Evolutionary conservation across 92 coral and sea anemone genomes (phyloP).

Genomic region (Chrysogorgia sp.): DNA sequence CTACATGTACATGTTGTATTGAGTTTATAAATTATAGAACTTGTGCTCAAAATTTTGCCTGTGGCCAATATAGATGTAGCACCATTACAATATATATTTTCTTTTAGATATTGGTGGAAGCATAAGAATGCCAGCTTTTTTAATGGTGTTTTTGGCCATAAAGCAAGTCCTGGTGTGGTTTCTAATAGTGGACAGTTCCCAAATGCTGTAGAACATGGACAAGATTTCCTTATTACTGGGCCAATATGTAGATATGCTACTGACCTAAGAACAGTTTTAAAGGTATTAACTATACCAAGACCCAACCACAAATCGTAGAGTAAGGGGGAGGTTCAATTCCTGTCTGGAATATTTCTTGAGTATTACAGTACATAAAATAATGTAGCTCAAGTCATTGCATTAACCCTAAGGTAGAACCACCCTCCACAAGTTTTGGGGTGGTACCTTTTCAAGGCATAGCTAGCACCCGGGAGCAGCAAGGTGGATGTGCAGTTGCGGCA

Average conservation of each 20-base stretch:
- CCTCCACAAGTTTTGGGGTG: no score
- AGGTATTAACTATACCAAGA: conserved; percentile 41
- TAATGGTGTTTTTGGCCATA: conserved; percentile 96
- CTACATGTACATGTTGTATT: no score
- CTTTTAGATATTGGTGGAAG: conserved; percentile 93
- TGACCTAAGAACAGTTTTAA: conserved; percentile 75
- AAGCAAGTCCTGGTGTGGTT: conserved; percentile 88
- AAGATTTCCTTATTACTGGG: conserved; percentile 82
- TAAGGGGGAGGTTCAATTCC: background rate
- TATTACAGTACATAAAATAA: no score
- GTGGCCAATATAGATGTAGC: background rate
- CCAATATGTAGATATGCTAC: conserved; percentile 95
- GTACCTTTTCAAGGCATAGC: no score
- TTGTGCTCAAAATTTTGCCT: background rate
- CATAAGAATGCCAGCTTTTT: conserved; percentile 98
- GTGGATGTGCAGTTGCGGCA: no score
- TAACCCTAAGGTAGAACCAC: no score
- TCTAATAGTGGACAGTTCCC: conserved; percentile 97
- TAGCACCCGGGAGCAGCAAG: no score
- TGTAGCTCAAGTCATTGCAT: no score
- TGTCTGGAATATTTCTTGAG: background rate
- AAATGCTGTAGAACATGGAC: conserved; percentile 72
- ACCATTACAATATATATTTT: background rate
- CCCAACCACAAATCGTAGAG: background rate
- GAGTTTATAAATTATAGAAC: no score